Base-by-base conservation (phyloP, 2,888 invertebrate genomes). In the Scaptomyza cyrtandrae region DNA sequence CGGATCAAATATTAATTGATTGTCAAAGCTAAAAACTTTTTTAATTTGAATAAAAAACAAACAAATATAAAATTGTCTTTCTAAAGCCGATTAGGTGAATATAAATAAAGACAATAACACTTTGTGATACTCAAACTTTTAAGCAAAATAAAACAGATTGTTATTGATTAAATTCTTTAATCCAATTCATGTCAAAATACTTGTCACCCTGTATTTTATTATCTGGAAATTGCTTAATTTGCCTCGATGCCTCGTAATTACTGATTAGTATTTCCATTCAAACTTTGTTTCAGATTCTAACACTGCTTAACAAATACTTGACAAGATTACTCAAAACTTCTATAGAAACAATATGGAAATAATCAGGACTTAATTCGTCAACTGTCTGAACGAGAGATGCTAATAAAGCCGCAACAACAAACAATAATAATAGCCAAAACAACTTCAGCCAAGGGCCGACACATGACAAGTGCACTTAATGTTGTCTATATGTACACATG, bases 381-480 rank as follows among this genome's bases (percentile, higher is more conserved):
- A 55, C 53, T 78, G 53, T 67, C 65, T 33, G 50, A 58, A 45
- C 43, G 60, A 56, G 60, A 58, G 60, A 50, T 61, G 52, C 71
- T 70, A 60, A 80, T 63, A 67, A 56, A 50, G 41, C 45, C 43
- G 27, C 63, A 64, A 48, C 57, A 46, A 48, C 43, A 45, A 54
- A 57, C 58, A 41, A 48, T 43, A 35, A 35, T 37, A 59, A 14
- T 24, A 58, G 35, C 46, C 31, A 35, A 46, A 46, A 27, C 48
- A 33, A 50, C 45, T 54, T 66, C 27, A 49, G 48, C 16, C 56
- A 64, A 49, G 55, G 62, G 52, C 55, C 57, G 59, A 77, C 74
- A 81, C 70, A 68, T 59, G 64, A 71, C 75, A 78, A 84, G 80
- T 80, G 85, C 85, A 71, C 78, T 84, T 63, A 19, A 71, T 60